Evolutionary conservation across 2,888 invertebrate genomes (phyloP).

Genomic region (Amphimallon solstitiale): DNA sequence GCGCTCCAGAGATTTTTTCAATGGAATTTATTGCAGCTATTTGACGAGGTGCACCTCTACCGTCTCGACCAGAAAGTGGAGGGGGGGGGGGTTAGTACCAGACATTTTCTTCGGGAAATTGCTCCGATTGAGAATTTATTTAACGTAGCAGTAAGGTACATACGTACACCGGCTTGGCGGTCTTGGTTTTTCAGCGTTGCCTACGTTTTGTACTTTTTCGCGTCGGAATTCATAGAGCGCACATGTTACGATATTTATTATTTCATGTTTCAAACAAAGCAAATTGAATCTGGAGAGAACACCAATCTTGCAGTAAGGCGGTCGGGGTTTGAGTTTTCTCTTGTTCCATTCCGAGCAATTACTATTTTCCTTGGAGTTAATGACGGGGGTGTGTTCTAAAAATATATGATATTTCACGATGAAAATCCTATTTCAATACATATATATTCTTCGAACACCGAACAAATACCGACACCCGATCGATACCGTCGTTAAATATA

Average conservation of each 20-base stretch:
- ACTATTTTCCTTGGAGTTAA: neutral
- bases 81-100: no score
- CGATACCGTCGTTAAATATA: slow-evolving; percentile 7
- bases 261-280: slow-evolving; percentile 35
- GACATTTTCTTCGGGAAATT: slow-evolving; percentile 26
- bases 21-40: slow-evolving; percentile 24
- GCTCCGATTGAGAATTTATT: slow-evolving; percentile 36
- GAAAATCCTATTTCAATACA: slow-evolving; percentile 1
- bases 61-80: no score
- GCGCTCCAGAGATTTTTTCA: slow-evolving; percentile 13
- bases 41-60: slow-evolving; percentile 24
- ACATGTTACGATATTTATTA: slow-evolving; percentile 39
- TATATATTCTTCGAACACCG: neutral
- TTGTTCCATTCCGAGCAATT: no score
- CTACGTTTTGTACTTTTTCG: slow-evolving; percentile 28
- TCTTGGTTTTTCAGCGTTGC: slow-evolving; percentile 14
- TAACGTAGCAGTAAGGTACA: slow-evolving; percentile 11
- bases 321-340: neutral
- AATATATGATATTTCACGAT: slow-evolving; percentile 4
- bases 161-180: no score
- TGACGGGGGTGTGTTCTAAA: neutral
- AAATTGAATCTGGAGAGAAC: slow-evolving; percentile 28
- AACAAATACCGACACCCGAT: slow-evolving; percentile 8
- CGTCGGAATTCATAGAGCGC: slow-evolving; percentile 35
- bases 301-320: slow-evolving; percentile 2